Evolutionary conservation across 2,888 invertebrate genomes (phyloP).

Genomic region (Timandra comae): DNA sequence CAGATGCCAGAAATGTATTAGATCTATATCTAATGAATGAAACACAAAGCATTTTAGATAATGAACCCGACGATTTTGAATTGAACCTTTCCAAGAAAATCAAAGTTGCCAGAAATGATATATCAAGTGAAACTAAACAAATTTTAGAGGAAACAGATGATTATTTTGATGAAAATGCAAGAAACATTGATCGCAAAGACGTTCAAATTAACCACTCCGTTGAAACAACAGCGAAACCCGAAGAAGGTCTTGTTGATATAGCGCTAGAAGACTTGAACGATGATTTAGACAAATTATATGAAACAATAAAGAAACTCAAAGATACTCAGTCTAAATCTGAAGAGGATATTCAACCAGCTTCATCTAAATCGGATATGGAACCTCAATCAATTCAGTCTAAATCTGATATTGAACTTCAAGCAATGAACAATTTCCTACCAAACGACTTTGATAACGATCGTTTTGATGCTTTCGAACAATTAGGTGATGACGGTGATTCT

Average conservation of each 20-base stretch:
- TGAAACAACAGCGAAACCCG: constrained; percentile 2
- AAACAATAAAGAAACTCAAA: constrained; percentile 23
- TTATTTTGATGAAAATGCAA: constrained; percentile 5
- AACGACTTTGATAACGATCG: neutral
- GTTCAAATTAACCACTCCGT: no score
- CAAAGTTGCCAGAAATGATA: constrained; percentile 5
- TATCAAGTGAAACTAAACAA: constrained; percentile 7
- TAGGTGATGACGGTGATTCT: no score
- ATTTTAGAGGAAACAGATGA: constrained; percentile 7
- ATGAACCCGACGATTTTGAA: constrained; percentile 17
- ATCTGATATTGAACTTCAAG: no score
- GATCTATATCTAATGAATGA: constrained; percentile 19
- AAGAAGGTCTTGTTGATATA: constrained; percentile 37
- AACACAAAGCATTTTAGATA: constrained; percentile 13
- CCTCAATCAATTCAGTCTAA: no score
- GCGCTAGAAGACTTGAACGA: constrained; percentile 41
- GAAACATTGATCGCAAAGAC: neutral
- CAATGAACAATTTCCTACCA: no score
- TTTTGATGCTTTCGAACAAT: no score
- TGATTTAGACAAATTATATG: constrained; percentile 44
- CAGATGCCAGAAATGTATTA: constrained; percentile 21
- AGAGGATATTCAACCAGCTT: no score
- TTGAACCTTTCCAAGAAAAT: constrained; percentile 2
- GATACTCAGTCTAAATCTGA: no score
- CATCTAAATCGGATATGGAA: no score